A percentile compares a stretch with the other conserved stretches of the same genome.
Conservation (phyloP, 2,888 invertebrate genomes). For the Ypsolopha sequella region DNA sequence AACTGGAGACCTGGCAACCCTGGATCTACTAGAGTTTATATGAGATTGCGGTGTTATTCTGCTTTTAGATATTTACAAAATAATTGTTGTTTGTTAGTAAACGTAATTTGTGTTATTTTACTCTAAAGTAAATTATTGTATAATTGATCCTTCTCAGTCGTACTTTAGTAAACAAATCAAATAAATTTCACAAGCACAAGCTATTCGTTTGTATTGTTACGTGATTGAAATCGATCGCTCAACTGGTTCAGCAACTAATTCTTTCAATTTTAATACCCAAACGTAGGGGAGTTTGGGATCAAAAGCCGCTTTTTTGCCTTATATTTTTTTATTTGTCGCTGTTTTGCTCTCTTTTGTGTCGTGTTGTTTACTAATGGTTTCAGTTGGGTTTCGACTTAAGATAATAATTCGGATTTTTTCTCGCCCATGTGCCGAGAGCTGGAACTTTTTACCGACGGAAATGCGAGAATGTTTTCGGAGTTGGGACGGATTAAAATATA, state of each 20-base stretch:
- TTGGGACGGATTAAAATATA: constrained; percentile 61
- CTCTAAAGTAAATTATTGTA: too few relatives aligned
- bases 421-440: constrained; percentile 54
- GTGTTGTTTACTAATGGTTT: constrained; percentile 71
- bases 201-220: too few relatives aligned
- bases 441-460: constrained; percentile 62
- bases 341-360: constrained; percentile 66
- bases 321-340: constrained; percentile 52
- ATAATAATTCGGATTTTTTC: constrained; percentile 67
- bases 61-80: too few relatives aligned
- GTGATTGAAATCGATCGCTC: not conserved
- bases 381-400: constrained; percentile 68
- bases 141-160: not conserved
- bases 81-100: too few relatives aligned
- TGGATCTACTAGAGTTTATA: too few relatives aligned
- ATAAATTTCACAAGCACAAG: too few relatives aligned
- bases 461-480: constrained; percentile 45
- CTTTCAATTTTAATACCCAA: constrained; percentile 9
- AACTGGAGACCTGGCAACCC: too few relatives aligned
- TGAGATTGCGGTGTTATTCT: too few relatives aligned
- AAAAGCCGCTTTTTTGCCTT: constrained; percentile 48
- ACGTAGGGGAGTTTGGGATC: constrained; percentile 57
- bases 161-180: too few relatives aligned
- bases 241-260: not conserved
- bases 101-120: too few relatives aligned